Percentiles rank a stretch among this genome's conserved stretches.
These are phyloP conservation scores for Augochlora pura DNA, from an alignment of 1,140 invertebrate genomes.

Conservation along the genomic window DNA sequence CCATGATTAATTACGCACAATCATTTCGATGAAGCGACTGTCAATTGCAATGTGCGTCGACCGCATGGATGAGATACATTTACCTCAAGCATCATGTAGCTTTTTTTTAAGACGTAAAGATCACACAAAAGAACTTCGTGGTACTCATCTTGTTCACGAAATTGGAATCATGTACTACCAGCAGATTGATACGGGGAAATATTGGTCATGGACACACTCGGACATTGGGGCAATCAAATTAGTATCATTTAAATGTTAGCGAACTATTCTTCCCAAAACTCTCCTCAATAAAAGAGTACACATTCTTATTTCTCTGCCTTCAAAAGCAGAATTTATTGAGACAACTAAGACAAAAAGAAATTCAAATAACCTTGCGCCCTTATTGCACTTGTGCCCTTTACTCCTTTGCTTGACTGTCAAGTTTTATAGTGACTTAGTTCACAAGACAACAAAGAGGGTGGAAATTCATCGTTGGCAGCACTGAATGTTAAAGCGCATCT, in stretches of 20 bases:
- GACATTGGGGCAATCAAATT: constrained; percentile 27
- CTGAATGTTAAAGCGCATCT: not conserved
- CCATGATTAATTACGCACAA: constrained; percentile 39
- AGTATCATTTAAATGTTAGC: no score
- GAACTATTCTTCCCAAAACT: no score
- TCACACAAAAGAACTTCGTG: not conserved
- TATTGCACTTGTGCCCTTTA: no score
- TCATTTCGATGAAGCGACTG: constrained; percentile 8
- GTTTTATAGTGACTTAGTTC: constrained; percentile 10
- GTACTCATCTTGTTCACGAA: not conserved
- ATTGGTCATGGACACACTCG: not conserved
- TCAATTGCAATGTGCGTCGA: not conserved
- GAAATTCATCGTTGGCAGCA: not conserved
- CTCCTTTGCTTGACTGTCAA: constrained; percentile 22
- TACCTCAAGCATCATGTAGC: not conserved
- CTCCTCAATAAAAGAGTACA: no score
- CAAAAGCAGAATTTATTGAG: no score
- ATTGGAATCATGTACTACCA: not conserved
- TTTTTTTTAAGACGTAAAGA: not conserved
- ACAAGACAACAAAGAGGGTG: not conserved
- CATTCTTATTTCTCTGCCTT: no score
- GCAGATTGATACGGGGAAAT: constrained; percentile 6
- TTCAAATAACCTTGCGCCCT: no score
- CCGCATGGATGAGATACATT: constrained; percentile 9
- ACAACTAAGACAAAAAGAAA: no score